Evolutionary conservation across 2,888 invertebrate species (phyloP).

Genomic region (Drosophila anomalata): DNA sequence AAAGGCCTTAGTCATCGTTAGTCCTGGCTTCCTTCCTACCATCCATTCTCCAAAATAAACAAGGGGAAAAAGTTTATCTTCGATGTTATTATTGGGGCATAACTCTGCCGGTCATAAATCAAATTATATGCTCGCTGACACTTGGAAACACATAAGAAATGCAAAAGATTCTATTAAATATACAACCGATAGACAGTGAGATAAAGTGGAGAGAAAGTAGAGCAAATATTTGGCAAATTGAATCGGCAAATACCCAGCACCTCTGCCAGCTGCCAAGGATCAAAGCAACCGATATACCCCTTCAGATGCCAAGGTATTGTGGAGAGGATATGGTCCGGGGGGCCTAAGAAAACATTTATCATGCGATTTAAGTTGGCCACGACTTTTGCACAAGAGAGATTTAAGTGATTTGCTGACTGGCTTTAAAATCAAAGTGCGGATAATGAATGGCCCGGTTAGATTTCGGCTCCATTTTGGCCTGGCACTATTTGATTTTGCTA

Average conservation of each 20-base stretch:
- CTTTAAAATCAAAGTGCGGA: conserved; percentile 70
- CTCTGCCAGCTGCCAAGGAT: neutral
- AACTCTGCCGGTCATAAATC: conserved; percentile 76
- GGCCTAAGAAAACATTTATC: conserved; percentile 69
- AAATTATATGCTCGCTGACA: conserved; percentile 77
- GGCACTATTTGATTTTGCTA: conserved; percentile 68
- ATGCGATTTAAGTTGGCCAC: conserved; percentile 77
- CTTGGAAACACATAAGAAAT: conserved; percentile 79
- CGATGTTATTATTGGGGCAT: conserved; percentile 79
- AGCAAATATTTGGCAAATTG: conserved; percentile 39
- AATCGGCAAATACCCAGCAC: conserved; percentile 54
- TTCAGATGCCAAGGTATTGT: neutral
- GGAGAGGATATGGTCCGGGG: neutral
- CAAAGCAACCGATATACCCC: conserved; percentile 6
- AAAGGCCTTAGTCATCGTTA: conserved; percentile 76
- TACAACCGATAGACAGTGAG: conserved; percentile 57
- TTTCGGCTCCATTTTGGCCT: conserved; percentile 27
- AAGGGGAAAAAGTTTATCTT: conserved; percentile 66
- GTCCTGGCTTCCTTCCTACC: conserved; percentile 30
- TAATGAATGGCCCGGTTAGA: conserved; percentile 60
- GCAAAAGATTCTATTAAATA: conserved; percentile 77
- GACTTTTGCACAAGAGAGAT: conserved; percentile 74
- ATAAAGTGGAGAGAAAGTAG: conserved; percentile 25
- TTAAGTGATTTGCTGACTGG: conserved; percentile 77
- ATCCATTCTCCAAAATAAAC: conserved; percentile 1